These are phyloP conservation scores for Sinhomidia bicolor DNA, from an alignment of 2,888 invertebrate genomes.

Conservation along the genomic window DNA sequence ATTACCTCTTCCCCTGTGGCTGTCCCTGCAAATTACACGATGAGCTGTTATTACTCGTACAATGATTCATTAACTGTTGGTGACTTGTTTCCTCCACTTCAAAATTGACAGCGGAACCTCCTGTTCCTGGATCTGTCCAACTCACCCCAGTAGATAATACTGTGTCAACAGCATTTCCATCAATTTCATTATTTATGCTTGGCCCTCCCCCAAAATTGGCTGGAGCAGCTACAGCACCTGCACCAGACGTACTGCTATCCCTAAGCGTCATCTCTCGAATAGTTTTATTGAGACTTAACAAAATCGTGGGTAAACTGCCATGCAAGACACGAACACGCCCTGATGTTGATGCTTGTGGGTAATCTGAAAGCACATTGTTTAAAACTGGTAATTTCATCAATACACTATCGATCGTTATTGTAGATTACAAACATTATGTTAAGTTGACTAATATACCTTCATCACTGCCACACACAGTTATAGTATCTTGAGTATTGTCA, in stretches of 20 bases:
- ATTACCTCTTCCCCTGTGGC: slow-evolving; percentile 60
- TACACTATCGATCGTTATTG: too few relatives aligned
- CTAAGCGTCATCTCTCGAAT: slow-evolving; percentile 60
- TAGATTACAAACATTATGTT: background rate
- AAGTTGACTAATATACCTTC: slow-evolving; percentile 43
- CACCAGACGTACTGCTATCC: background rate
- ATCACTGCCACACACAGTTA: slow-evolving; percentile 54
- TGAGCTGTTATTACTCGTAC: slow-evolving; percentile 30
- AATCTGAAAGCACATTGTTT: slow-evolving; percentile 21
- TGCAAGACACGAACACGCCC: background rate
- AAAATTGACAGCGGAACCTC: background rate
- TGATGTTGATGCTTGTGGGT: slow-evolving; percentile 17
- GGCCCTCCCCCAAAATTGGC: background rate
- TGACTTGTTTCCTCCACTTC: slow-evolving; percentile 38
- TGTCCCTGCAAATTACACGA: slow-evolving; percentile 54
- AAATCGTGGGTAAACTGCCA: slow-evolving; percentile 48
- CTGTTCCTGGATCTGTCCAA: slow-evolving; percentile 14
- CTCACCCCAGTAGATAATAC: background rate
- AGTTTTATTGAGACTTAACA: slow-evolving; percentile 51
- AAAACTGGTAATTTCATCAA: background rate
- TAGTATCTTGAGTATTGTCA: background rate
- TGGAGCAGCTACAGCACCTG: background rate
- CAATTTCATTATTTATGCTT: background rate
- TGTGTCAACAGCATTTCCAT: background rate
- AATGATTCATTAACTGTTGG: background rate